phyloP scores from a whole-genome alignment of 1,140 invertebrate species.

The Asbolus verrucosus region DNA sequence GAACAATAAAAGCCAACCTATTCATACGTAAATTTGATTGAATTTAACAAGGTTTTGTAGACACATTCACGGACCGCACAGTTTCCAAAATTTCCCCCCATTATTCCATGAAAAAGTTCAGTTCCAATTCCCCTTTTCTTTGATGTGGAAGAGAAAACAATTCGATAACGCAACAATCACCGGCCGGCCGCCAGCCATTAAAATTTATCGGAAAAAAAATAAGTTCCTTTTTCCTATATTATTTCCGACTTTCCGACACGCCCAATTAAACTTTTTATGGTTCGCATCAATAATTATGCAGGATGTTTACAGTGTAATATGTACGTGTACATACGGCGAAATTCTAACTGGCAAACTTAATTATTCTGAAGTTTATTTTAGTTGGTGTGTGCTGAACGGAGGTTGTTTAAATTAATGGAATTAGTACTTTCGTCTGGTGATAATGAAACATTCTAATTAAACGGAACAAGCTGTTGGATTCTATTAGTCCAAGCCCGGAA shows the following conservation, averaged over 20 bases:
- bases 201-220: conserved; percentile 7
- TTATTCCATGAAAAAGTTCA: not conserved
- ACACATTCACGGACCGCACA: not conserved
- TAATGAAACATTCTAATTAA: conserved; percentile 33
- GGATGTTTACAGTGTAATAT: conserved; percentile 21
- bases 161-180: conserved; percentile 5
- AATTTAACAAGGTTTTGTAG: not conserved
- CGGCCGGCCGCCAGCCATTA: not conserved
- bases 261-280: conserved; percentile 30
- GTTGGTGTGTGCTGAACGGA: not conserved
- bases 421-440: conserved; percentile 25
- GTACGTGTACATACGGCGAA: conserved; percentile 4
- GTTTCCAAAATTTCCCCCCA: not conserved
- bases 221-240: not conserved
- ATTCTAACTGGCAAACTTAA: conserved; percentile 23
- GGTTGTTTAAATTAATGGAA: conserved; percentile 26
- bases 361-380: conserved; percentile 25
- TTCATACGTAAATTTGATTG: conserved; percentile 15
- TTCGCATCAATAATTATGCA: conserved; percentile 14
- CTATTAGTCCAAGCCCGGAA: not conserved
- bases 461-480: not conserved
- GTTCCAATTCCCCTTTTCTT: conserved; percentile 1
- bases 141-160: conserved; percentile 12
- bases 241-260: conserved; percentile 17
- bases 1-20: conserved; percentile 15